A percentile compares a stretch with the other conserved stretches of the same genome.
phyloP scores from a whole-genome alignment of 2,113 vertebrate species.

The Proterorhinus semilunaris region DNA sequence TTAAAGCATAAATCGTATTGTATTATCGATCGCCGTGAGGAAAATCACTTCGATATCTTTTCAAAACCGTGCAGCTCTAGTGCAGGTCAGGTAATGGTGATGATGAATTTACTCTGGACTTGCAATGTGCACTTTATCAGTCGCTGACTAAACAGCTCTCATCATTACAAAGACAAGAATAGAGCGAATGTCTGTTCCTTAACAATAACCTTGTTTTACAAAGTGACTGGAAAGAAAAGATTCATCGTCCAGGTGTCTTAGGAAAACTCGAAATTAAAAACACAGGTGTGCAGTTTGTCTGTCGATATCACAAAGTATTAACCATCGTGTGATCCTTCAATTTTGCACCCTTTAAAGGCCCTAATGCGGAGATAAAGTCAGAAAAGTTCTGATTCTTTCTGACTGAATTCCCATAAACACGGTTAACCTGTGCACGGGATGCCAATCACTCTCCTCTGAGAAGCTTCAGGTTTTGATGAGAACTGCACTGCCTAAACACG shows the following conservation, averaged over 20 bases:
- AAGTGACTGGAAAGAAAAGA: not conserved
- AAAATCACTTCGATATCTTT: too few relatives aligned
- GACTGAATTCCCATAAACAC: constrained; percentile 28
- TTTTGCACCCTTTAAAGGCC: too few relatives aligned
- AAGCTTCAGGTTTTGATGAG: not conserved
- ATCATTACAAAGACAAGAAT: not conserved
- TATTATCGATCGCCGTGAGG: too few relatives aligned
- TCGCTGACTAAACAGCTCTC: not conserved
- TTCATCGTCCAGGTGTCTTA: constrained; percentile 15
- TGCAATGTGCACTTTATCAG: not conserved
- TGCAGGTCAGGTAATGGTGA: too few relatives aligned
- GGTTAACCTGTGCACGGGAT: constrained; percentile 21
- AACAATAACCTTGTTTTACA: constrained; percentile 11
- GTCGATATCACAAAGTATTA: constrained; percentile 1
- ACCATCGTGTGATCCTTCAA: too few relatives aligned
- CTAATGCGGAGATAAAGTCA: not conserved
- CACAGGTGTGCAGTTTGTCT: not conserved
- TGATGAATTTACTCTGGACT: too few relatives aligned
- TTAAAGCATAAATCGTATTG: too few relatives aligned
- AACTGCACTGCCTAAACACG: not conserved
- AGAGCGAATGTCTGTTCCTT: not conserved
- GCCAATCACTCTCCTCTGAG: constrained; percentile 6
- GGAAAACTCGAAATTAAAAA: constrained; percentile 18
- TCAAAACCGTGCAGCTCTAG: too few relatives aligned
- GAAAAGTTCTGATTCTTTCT: constrained; percentile 2